Base-by-base conservation (phyloP, 1,140 invertebrate species). In the Physella acuta region DNA sequence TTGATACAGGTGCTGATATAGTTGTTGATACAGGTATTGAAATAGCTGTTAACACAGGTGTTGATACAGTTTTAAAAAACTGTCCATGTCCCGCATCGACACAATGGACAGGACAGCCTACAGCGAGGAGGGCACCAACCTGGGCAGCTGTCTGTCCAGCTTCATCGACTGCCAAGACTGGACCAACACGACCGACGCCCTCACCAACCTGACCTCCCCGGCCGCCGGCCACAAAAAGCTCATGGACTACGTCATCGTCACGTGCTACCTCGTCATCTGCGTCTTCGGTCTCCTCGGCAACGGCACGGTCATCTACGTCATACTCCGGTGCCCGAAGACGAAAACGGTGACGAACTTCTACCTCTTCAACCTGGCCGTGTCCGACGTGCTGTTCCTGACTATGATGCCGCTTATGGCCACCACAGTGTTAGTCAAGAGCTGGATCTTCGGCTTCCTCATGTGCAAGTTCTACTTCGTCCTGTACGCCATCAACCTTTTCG, bases 401-500 rank as follows among this genome's bases (percentile, higher is more conserved):
- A 97, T 94, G 85, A 93, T 97, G n/a, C 94, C 95, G 0, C 72
- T 79, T 61, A 76, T 76, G 3, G 75, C 73, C 16, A 59, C 51
- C 1, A 33, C 55, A 24, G 92, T 94, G 86, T 89, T 90, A 8
- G 84, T 93, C 31, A 88, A 91, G 53, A 89, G 89, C 26, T 98
- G 95, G 95, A 90, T 91, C 0, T 98, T 98, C 79, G 95, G 94
- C 2, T 88, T 90, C 26, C 87, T 92, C 53, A 93, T 95, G 89
- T 98, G 95, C 86, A 97, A 97, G 79, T 90, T 85, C 34, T 84
- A 82, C 71, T 82, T 97, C 91, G 94, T 93, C 16, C 91, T 92
- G 0, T 97, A 94, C 0, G 94, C 93, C 37, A 94, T 98, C 59
- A 98, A 97, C 78, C 94, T 97, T 82, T 97, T 97, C 79, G 96